Conservation (phyloP, 2,888 invertebrate genomes). For the Pemphredon lugubris region DNA sequence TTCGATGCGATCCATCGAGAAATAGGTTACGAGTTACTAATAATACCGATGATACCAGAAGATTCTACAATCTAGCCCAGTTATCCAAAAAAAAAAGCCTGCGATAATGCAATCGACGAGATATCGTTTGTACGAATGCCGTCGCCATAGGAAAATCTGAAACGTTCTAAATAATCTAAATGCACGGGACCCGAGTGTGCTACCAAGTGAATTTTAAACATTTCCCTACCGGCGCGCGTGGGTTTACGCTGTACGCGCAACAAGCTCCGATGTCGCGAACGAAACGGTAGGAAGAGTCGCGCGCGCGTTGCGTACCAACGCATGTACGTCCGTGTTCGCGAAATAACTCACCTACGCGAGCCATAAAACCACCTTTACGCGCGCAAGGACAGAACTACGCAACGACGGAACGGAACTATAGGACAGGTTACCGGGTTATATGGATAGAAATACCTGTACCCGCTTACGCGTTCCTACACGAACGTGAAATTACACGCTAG, state of each 20-base stretch:
- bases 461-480: slow-evolving; percentile 19
- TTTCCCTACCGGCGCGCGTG: too few relatives aligned
- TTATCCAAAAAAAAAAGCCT: too few relatives aligned
- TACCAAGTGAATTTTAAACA: too few relatives aligned
- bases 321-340: background rate
- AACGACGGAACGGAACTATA: slow-evolving; percentile 41
- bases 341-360: background rate
- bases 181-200: too few relatives aligned
- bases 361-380: background rate
- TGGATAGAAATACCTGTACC: background rate
- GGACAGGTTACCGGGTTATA: slow-evolving; percentile 50
- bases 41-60: slow-evolving; percentile 20
- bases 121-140: too few relatives aligned
- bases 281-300: slow-evolving; percentile 34
- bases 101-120: too few relatives aligned
- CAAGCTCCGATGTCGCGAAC: too few relatives aligned
- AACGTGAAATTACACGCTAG: slow-evolving; percentile 36
- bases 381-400: background rate
- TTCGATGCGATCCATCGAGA: slow-evolving; percentile 27
- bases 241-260: too few relatives aligned
- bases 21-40: slow-evolving; percentile 23
- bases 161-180: too few relatives aligned
- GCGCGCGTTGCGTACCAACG: background rate
- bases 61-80: too few relatives aligned
- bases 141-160: too few relatives aligned